Percentiles rank a stretch among this genome's conserved stretches.
Conservation (phyloP, 2,797 vertebrate species). For the Hylomyscus alleni region DNA sequence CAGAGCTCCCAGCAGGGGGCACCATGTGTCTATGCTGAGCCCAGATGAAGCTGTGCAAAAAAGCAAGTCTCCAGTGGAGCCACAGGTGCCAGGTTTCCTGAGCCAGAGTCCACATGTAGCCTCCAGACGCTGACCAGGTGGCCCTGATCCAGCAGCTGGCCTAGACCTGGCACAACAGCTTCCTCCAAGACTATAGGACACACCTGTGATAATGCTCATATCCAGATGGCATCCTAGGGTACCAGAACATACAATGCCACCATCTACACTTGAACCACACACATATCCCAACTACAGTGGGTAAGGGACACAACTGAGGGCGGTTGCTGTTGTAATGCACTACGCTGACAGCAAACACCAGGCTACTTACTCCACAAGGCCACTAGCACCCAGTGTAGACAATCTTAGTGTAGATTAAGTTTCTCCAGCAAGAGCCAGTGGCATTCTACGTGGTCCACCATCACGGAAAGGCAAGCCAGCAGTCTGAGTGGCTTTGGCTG, state of each 20-base stretch:
- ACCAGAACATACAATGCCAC: background rate
- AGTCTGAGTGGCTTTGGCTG: background rate
- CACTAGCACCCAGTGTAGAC: background rate
- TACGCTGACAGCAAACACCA: background rate
- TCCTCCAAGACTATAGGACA: background rate
- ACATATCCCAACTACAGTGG: background rate
- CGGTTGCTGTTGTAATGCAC: background rate
- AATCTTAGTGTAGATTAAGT: background rate
- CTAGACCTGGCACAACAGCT: background rate
- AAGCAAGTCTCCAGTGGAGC: background rate
- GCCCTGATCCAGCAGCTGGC: background rate
- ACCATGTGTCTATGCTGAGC: constrained; percentile 3
- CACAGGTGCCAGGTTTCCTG: background rate
- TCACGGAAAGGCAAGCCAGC: background rate
- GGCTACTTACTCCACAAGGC: background rate
- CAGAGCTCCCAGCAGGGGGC: constrained; percentile 46
- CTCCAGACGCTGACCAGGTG: background rate
- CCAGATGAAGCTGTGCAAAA: constrained; percentile 1
- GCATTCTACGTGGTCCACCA: background rate
- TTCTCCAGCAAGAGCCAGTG: background rate
- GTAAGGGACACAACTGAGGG: background rate
- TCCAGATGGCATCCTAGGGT: background rate
- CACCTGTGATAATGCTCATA: background rate
- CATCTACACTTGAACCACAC: background rate
- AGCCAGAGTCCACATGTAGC: background rate